phyloP scores from a whole-genome alignment of 2,797 vertebrate genomes.

The Ceyx erithaca region DNA sequence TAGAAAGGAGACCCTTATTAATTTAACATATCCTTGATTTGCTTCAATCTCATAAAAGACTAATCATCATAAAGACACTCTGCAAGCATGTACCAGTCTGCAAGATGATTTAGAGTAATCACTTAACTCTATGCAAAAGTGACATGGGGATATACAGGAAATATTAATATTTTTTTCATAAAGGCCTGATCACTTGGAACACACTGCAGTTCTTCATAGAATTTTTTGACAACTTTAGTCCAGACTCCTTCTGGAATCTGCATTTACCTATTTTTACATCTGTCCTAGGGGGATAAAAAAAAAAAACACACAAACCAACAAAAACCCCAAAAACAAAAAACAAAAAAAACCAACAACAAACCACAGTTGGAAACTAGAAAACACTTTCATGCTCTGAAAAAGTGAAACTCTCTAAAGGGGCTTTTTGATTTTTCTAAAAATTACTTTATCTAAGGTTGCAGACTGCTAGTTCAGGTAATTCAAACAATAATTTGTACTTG shows the following conservation, averaged over 20 bases:
- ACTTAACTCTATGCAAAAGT: neutral
- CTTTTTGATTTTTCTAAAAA: neutral
- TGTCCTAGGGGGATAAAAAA: neutral
- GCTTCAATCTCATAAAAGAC: neutral
- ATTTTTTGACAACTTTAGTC: neutral
- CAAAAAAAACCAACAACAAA: too few relatives aligned
- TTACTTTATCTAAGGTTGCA: neutral
- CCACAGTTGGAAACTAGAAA: neutral
- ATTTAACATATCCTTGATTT: constrained; percentile 21
- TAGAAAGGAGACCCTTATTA: neutral
- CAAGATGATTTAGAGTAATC: neutral
- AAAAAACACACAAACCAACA: too few relatives aligned
- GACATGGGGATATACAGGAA: neutral
- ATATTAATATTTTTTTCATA: neutral
- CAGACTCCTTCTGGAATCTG: neutral
- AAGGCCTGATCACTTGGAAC: neutral
- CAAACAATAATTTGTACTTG: neutral
- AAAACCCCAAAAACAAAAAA: too few relatives aligned
- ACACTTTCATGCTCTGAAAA: neutral
- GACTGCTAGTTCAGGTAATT: neutral
- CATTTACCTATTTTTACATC: neutral
- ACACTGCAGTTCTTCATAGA: neutral
- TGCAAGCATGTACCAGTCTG: neutral
- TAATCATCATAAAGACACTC: neutral
- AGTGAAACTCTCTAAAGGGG: neutral